phyloP scores from a whole-genome alignment of 2,888 invertebrate species.

The Cosmorhoe ocellata region DNA sequence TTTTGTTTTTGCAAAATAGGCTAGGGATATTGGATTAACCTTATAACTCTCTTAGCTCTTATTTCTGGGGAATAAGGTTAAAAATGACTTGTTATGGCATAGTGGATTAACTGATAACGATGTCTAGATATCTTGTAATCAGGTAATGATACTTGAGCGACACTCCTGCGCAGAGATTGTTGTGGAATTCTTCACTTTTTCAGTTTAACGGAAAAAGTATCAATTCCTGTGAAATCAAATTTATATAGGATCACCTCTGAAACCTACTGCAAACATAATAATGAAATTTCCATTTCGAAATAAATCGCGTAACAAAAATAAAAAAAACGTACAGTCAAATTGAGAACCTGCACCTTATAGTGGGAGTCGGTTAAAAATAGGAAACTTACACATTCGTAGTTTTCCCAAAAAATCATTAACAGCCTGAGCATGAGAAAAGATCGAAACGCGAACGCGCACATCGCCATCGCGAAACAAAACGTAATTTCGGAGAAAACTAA shows the following conservation, averaged over 20 bases:
- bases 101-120: slow-evolving; percentile 53
- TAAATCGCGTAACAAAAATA: too few species aligned
- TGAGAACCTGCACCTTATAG: too few species aligned
- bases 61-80: background rate
- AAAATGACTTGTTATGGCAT: slow-evolving; percentile 6
- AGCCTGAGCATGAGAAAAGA: background rate
- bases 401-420: background rate
- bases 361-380: too few species aligned
- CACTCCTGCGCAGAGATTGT: slow-evolving; percentile 33
- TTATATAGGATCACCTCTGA: too few species aligned
- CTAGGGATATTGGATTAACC: too few species aligned
- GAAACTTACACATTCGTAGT: too few species aligned
- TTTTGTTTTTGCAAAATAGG: background rate
- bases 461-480: slow-evolving; percentile 38
- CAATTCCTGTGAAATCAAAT: too few species aligned
- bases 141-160: slow-evolving; percentile 32
- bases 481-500: slow-evolving; percentile 63
- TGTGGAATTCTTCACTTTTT: slow-evolving; percentile 17
- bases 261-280: too few species aligned
- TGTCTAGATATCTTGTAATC: slow-evolving; percentile 37
- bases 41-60: background rate
- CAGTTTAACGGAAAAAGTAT: too few species aligned
- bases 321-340: too few species aligned
- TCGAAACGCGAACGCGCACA: background rate
- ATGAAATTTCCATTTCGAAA: too few species aligned